phyloP scores from a whole-genome alignment of 2,888 invertebrate genomes.

The Epinotia nisella region DNA sequence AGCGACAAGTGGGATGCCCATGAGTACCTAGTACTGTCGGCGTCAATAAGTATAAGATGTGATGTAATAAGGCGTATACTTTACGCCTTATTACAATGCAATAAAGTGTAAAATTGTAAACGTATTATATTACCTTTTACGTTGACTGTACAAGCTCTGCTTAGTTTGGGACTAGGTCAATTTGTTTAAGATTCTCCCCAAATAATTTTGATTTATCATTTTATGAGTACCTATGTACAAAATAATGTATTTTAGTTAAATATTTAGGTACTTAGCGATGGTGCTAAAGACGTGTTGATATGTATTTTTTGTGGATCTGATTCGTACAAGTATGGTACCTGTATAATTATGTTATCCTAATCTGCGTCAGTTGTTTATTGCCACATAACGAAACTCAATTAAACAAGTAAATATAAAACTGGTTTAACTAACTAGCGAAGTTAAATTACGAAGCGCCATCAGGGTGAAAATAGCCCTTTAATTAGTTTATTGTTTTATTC shows the following conservation, averaged over 20 bases:
- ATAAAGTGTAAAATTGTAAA: no score
- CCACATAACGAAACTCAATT: background rate
- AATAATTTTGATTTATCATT: no score
- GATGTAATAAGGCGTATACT: no score
- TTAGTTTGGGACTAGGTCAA: no score
- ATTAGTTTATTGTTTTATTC: background rate
- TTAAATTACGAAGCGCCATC: no score
- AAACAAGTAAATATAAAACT: background rate
- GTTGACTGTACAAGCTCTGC: no score
- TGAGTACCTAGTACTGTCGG: no score
- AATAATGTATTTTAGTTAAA: background rate
- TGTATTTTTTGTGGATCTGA: background rate
- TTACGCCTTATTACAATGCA: no score
- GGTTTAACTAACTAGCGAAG: background rate
- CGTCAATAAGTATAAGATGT: no score
- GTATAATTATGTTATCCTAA: background rate
- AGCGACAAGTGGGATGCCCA: no score
- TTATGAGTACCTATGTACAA: background rate
- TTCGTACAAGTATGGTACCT: background rate
- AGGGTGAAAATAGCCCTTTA: background rate
- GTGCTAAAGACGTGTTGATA: background rate
- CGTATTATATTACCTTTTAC: no score
- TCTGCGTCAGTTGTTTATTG: background rate
- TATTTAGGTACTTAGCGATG: background rate
- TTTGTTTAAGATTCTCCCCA: no score